A percentile compares a stretch with the other conserved stretches of the same genome.
Evolutionary conservation across 2,888 invertebrate species (phyloP).

Genomic region (Caenorhabditis sp.): DNA sequence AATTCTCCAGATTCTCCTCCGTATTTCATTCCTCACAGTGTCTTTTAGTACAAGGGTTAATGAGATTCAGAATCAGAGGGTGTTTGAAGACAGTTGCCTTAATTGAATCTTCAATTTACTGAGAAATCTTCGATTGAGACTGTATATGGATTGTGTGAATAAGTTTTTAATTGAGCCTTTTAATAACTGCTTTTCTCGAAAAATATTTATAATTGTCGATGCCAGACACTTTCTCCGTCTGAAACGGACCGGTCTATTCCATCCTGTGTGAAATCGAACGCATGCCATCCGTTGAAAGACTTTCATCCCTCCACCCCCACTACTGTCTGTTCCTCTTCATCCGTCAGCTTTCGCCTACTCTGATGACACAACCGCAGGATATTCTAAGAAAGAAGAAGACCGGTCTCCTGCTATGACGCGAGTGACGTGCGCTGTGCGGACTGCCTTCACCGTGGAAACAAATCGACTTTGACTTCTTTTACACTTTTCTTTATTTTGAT

Average conservation of each 20-base stretch:
- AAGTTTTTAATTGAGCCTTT: background rate
- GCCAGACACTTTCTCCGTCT: constrained; percentile 20
- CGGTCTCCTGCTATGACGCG: constrained; percentile 42
- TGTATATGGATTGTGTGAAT: background rate
- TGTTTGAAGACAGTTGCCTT: background rate
- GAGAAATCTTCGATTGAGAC: no score
- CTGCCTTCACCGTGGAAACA: constrained; percentile 7
- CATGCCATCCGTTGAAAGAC: constrained; percentile 8
- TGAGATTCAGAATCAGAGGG: background rate
- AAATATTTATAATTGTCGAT: constrained; percentile 17
- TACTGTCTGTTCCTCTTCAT: constrained; percentile 13
- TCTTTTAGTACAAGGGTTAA: background rate
- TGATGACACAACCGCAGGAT: constrained; percentile 57
- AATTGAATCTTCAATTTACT: no score
- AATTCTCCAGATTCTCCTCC: background rate
- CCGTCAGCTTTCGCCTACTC: constrained; percentile 27
- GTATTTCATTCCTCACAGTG: background rate
- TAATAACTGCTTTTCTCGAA: constrained; percentile 13
- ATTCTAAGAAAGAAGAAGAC: constrained; percentile 43
- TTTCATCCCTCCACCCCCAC: constrained; percentile 5
- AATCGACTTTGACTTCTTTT: constrained; percentile 48
- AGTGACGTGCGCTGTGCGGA: constrained; percentile 31
- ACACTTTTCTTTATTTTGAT: constrained; percentile 18
- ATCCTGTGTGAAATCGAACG: constrained; percentile 23
- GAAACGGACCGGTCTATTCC: constrained; percentile 43